A percentile compares a stretch with the other conserved stretches of the same genome.
These are phyloP conservation scores for Salmo trutta DNA, from an alignment of 2,797 vertebrate species.

Conservation along the genomic window DNA sequence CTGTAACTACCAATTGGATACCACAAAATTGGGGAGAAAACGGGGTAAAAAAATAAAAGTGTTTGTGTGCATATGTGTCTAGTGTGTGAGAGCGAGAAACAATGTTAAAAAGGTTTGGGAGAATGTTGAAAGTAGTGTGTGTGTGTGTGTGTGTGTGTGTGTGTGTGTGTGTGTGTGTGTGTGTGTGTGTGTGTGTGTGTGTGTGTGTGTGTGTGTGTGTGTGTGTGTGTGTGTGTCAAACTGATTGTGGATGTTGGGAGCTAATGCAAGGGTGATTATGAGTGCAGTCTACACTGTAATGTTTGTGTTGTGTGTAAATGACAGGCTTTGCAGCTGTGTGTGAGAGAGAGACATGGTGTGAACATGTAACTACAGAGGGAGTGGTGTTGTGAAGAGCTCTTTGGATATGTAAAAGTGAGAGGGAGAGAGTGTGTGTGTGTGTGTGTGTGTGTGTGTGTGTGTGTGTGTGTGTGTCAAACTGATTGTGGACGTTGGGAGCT, in stretches of 20 bases:
- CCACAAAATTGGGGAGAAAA: too few species aligned
- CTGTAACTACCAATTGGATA: too few species aligned
- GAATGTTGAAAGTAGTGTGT: not conserved
- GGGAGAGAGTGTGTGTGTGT: not conserved
- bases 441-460: slow-evolving; percentile 13
- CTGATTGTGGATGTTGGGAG: not conserved
- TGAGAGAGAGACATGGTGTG: not conserved
- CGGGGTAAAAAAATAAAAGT: too few species aligned
- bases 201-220: slow-evolving; percentile 14
- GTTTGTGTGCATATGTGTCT: not conserved
- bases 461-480: slow-evolving; percentile 1
- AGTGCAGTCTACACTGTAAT: not conserved
- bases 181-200: not conserved
- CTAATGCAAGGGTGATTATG: not conserved
- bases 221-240: slow-evolving; percentile 8
- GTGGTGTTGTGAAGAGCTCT: not conserved
- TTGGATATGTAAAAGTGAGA: not conserved
- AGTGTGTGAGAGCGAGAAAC: not conserved
- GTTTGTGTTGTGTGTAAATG: not conserved
- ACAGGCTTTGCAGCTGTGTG: not conserved
- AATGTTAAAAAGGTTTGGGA: not conserved
- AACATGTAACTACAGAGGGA: not conserved
- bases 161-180: not conserved
- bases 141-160: not conserved
- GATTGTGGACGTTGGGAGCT: not conserved